Evolutionary conservation across 2,888 invertebrate genomes (phyloP).

Genomic region (Marronus borbonicus): DNA sequence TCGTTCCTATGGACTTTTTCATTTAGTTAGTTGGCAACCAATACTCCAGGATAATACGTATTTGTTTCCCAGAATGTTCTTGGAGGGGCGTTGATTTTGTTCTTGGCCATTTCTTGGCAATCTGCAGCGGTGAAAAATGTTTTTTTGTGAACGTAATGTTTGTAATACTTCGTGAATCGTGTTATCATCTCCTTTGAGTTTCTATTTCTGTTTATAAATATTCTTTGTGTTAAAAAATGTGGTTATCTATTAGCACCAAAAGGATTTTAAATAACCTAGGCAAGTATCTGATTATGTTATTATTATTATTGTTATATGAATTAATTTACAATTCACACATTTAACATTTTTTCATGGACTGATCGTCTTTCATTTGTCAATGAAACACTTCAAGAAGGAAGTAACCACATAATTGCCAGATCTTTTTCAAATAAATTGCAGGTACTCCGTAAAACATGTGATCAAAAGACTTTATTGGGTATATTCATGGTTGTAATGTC

Average conservation of each 20-base stretch:
- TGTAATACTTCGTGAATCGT: constrained; percentile 33
- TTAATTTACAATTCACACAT: background rate
- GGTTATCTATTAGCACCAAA: constrained; percentile 3
- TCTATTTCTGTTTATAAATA: background rate
- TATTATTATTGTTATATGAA: background rate
- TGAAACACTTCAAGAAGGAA: too few relatives aligned
- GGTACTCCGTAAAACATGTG: background rate
- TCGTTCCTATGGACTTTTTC: too few relatives aligned
- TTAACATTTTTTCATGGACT: too few relatives aligned
- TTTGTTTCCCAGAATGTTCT: background rate
- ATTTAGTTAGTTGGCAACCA: too few relatives aligned
- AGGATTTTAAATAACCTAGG: constrained; percentile 30
- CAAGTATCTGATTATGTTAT: background rate
- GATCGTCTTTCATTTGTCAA: too few relatives aligned
- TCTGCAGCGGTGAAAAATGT: constrained; percentile 15
- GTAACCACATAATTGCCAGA: background rate
- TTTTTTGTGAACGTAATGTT: constrained; percentile 34
- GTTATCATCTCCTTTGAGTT: constrained; percentile 10
- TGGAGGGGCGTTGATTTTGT: constrained; percentile 27
- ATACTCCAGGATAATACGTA: too few relatives aligned
- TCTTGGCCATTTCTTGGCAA: background rate
- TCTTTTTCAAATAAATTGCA: background rate
- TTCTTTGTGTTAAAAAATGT: constrained; percentile 23
- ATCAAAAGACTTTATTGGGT: background rate
- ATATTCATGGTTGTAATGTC: constrained; percentile 23